Evolutionary conservation across 2,113 vertebrate genomes (phyloP).

Genomic region (Heterochromis multidens): DNA sequence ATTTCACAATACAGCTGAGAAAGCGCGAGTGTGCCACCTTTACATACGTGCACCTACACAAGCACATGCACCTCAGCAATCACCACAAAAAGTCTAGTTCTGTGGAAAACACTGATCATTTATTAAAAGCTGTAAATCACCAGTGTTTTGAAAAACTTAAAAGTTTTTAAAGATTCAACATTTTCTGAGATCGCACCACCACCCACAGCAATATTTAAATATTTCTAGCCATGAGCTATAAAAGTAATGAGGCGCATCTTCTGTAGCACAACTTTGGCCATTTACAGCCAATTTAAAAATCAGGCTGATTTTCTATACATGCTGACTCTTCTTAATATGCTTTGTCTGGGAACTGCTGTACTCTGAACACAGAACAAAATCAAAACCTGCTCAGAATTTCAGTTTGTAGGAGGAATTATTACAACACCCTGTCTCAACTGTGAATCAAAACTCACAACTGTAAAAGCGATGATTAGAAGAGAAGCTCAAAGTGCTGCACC

Average conservation of each 20-base stretch:
- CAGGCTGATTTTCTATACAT: background rate
- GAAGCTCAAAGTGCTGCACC: background rate
- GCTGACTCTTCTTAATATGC: background rate
- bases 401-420: background rate
- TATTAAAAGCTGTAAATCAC: background rate
- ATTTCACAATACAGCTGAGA: background rate
- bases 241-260: background rate
- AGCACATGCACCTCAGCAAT: background rate
- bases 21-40: too few relatives aligned
- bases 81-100: background rate
- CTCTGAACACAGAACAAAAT: background rate
- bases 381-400: background rate
- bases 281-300: background rate
- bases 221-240: background rate
- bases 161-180: background rate
- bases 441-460: background rate
- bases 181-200: background rate
- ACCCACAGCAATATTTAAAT: background rate
- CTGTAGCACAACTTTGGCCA: background rate
- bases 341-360: background rate
- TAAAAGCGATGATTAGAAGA: background rate
- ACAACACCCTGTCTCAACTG: too few relatives aligned
- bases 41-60: background rate
- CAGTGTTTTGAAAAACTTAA: background rate
- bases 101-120: background rate